Evolutionary conservation across 2,113 vertebrate species (phyloP).

Genomic region (Burhinus bistriatus): DNA sequence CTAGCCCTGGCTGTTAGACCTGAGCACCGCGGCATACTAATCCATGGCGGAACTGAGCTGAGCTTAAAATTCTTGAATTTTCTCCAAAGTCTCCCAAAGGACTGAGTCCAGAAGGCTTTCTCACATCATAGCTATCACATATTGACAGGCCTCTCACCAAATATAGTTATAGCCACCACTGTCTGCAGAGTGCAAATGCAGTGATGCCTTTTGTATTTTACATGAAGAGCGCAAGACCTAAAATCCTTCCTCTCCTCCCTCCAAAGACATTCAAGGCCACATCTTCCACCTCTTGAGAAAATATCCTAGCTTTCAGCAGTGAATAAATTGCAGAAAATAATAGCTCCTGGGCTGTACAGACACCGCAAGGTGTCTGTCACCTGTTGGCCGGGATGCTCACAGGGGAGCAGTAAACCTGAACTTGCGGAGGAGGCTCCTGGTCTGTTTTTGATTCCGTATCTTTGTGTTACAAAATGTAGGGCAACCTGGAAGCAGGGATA

Average conservation of each 20-base stretch:
- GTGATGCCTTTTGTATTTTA: background rate
- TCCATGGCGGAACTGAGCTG: background rate
- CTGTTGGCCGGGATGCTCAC: background rate
- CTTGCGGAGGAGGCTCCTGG: background rate
- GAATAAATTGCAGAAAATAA: background rate
- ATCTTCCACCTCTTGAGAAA: background rate
- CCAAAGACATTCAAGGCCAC: background rate
- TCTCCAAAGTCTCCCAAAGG: background rate
- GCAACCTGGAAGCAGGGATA: background rate
- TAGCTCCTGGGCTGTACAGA: background rate
- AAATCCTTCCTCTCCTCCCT: background rate
- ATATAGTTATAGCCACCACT: background rate
- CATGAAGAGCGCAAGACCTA: accelerated
- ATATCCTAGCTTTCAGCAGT: background rate
- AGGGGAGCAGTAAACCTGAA: background rate
- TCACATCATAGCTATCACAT: background rate
- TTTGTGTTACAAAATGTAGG: background rate
- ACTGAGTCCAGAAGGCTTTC: background rate
- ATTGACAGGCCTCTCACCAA: background rate
- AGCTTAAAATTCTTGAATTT: background rate
- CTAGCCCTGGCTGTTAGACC: background rate
- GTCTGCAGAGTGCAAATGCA: background rate
- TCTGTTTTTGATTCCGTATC: background rate
- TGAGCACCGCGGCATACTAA: background rate
- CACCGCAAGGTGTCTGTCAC: background rate